Evolutionary conservation across 2,113 vertebrate species (phyloP), one percentile per base, ranked within the genome.

Genomic region (Conger conger): DNA sequence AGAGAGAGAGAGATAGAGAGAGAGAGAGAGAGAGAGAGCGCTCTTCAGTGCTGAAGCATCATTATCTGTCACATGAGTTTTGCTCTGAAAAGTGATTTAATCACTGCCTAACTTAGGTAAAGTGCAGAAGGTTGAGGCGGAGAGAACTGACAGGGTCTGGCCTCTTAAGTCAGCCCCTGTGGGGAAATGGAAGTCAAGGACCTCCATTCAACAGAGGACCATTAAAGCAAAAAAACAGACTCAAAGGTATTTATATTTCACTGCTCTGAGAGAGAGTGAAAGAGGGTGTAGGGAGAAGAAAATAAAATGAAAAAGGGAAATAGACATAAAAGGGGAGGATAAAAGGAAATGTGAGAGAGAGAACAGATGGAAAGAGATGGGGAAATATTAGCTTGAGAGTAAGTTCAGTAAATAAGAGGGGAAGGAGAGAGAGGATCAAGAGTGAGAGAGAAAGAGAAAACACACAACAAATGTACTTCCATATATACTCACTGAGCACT

Each of bases 121-220:
- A 83, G n/a, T 33, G 76, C 73, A 50, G 33, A 50, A 37, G 50
- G 40, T 33, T 36, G 6, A 86, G 42, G 38, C 63, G 76, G 42
- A 76, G 79, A 86, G 57, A 81, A 76, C 54, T 60, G 83, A 80
- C 86, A 79, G 42, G 79, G 18, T 35, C 73, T 36, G 33, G 63
- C 53, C 23, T 50, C 85, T 89, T 88, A 84, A 84, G 86, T 89
- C 88, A 88, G 83, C 76, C 57, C 37, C 82, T 86, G 85, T 88
- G 87, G 88, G 89, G 89, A 88, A 85, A 57, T 63, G 80, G 87
- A 80, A 82, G 85, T 81, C 27, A 9, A 73, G 79, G 84, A 88
- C 79, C 78, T 79, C 50, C 85, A 79, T 76, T 85, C n/a, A 77
- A 79, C 27, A 80, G 42, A 50, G 85, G 76, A 88, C 68, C 85